Base-by-base conservation (phyloP, 2,888 invertebrate species). In the Agonopterix heracliana region DNA sequence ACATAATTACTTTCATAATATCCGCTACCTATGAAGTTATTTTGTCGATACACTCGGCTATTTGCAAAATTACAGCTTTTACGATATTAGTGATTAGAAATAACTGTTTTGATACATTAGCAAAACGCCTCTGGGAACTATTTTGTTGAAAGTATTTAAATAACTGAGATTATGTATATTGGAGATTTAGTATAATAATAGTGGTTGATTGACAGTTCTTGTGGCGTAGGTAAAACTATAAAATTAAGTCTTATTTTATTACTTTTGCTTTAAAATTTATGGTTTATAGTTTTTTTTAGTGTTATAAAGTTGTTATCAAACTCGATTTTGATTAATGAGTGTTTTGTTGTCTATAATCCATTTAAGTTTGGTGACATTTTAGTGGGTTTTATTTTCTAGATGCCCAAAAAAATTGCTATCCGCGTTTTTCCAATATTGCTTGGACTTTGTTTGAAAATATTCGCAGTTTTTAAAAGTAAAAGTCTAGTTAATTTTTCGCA, bases 41-140 rank as follows among this genome's bases (percentile, higher is more conserved):
- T 74, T 64, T 61, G 60, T 57, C 60, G 57, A 70, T 63, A 63
- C 52, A 51, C 60, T 48, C 66, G 61, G 66, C 70, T 65, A 74
- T 78, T 81, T 78, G 79, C 79, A 54, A 83, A 82, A 83, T 83
- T 78, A 81, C 67, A 71, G 71, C 71, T 74, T 74, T 66, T 68
- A 74, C 63, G 54, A 51, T 59, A 54, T 57, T 62, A 64, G 61
- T 70, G 71, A 81, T 81, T 81, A 79, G 66, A 64, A 63, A 61
- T 81, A 81, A 77, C 80, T 71, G 80, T 72, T 64, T 64, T 60
- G 63, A 66, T 70, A 64, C 65, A 73, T 76, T 66, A 62, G 63
- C 59, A 47, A 60, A 70, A 55, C 55, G 57, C 81, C 80, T 67
- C 66, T 72, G 71, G 81, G 74, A 77, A 63, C 64, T 63, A 78